phyloP scores from a whole-genome alignment of 1,140 invertebrate genomes.

The Meloidogyne floridensis region DNA sequence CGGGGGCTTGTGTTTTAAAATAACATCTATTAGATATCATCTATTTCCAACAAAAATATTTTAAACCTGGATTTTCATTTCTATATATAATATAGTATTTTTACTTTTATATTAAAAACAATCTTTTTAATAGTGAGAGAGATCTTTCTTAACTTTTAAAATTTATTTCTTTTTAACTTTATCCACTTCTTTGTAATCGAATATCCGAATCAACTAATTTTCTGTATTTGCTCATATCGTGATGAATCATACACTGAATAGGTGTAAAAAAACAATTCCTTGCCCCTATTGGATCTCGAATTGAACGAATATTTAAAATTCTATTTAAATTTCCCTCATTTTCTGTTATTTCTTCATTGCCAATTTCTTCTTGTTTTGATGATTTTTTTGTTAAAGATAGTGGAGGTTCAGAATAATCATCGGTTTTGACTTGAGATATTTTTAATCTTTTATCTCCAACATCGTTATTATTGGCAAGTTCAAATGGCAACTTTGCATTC shows the following conservation, averaged over 20 bases:
- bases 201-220: conserved; percentile 22
- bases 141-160: not conserved
- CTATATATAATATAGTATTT: not conserved
- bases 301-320: not conserved
- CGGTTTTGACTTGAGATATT: not conserved
- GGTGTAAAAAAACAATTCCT: conserved; percentile 23
- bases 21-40: not conserved
- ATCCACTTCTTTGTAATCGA: conserved; percentile 1
- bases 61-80: not conserved
- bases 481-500: not conserved
- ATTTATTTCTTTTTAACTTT: not conserved
- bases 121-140: not conserved
- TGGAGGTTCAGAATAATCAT: not conserved
- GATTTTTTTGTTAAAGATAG: not conserved
- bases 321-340: not conserved
- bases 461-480: not conserved
- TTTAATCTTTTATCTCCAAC: not conserved
- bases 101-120: not conserved
- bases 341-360: not conserved
- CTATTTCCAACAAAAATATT: not conserved
- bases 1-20: not conserved
- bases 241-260: conserved; percentile 19
- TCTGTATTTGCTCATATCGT: conserved; percentile 14
- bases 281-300: conserved; percentile 8
- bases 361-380: not conserved